phyloP scores from a whole-genome alignment of 92 coral and sea anemone genomes.

The Parazoanthus atlanticus region DNA sequence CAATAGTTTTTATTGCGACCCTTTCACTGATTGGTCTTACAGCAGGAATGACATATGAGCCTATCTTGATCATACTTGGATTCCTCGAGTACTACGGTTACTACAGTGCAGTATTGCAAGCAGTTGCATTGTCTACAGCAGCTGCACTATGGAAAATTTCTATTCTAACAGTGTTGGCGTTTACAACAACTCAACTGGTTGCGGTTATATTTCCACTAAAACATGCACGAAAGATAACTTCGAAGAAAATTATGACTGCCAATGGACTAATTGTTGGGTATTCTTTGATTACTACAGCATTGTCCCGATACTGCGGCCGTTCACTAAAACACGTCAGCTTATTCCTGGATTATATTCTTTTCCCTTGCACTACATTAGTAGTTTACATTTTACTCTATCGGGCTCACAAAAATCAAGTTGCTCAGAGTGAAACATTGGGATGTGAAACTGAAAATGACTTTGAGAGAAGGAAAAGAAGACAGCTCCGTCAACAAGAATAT shows the following conservation, averaged over 20 bases:
- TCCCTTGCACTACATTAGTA: neutral
- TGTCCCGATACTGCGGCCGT: neutral
- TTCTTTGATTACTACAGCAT: neutral
- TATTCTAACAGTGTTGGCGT: neutral
- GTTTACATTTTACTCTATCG: slow-evolving; percentile 2
- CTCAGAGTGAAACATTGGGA: neutral
- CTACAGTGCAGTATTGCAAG: neutral
- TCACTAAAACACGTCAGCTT: neutral
- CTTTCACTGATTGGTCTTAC: neutral
- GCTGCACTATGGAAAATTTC: neutral
- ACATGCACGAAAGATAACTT: neutral
- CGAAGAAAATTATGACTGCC: neutral
- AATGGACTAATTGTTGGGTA: neutral
- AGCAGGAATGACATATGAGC: slow-evolving; percentile 11
- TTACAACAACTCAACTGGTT: neutral
- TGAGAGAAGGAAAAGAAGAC: neutral
- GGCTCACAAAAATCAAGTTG: neutral
- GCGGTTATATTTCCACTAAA: neutral
- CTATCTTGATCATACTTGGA: neutral
- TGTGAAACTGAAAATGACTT: neutral
- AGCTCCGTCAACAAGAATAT: neutral
- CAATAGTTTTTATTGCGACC: neutral
- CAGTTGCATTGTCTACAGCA: neutral
- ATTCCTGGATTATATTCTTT: neutral
- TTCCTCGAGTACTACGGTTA: neutral